Evolutionary conservation across 2,888 invertebrate genomes (phyloP), one percentile per base, ranked within the genome.

Genomic region (Lepidonotus clava): DNA sequence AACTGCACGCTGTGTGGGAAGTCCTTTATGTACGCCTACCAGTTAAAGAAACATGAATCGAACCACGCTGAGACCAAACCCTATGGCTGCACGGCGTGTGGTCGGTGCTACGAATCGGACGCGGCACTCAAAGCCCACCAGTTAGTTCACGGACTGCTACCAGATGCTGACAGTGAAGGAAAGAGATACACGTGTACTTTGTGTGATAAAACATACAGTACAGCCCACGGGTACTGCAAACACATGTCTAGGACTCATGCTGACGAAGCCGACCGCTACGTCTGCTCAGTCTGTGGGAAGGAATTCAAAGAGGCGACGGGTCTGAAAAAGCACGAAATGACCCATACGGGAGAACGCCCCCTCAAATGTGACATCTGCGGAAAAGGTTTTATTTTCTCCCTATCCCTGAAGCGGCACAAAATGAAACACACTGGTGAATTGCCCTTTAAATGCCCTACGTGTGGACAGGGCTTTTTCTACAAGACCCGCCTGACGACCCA

Each of bases 381-480:
- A 14, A 84, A 84, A 36, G 14, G 84, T 18, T 84, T 61, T 36
- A 40, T 61, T 18, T 61, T 61, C 21, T 0, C 61, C 0, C 61
- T 61, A 18, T 61, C 53, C n/a, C 21, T 84, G 11, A 34, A 40
- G 8, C 53, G 84, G 8, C 84, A 84, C 36, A 84, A 84, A 32
- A 61, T 53, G 24, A 84, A 53, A 21, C 84, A 84, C 41, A 84
- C 84, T 5, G 84, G 84, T 11, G 84, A 84, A 61, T 61, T 61
- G 8, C 38, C 41, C 2, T 84, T 84, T 36, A 61, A 36, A 34
- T 84, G 84, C 32, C 1, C 84, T 14, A 61, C 40, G n/a, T 84
- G 84, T 40, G 32, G 61, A 21, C 34, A 61, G 32, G 34, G 34
- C 18, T 84, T 84, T 38, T 51, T 84, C 21, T 53, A 84, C n/a